Evolutionary conservation across 1,140 invertebrate genomes (phyloP).

Genomic region (Diorhabda elongata): DNA sequence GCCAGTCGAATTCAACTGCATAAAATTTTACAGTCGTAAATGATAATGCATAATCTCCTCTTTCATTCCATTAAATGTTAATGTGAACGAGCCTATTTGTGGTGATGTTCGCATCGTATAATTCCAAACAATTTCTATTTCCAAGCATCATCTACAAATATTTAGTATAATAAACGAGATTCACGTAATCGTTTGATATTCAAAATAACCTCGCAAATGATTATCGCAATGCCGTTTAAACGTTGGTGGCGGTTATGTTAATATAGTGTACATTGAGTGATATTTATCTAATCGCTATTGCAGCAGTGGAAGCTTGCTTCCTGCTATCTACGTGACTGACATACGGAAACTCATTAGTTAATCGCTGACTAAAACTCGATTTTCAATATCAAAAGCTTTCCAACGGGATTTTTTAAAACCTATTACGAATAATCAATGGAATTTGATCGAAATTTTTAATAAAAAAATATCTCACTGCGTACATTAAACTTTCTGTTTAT

Average conservation of each 20-base stretch:
- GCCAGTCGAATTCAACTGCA: too few relatives aligned
- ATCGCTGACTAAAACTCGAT: constrained; percentile 4
- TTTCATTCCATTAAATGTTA: too few relatives aligned
- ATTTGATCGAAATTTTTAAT: too few relatives aligned
- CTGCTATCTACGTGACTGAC: constrained; percentile 22
- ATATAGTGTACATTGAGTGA: constrained; percentile 19
- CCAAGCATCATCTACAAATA: constrained; percentile 3
- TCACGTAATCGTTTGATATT: constrained; percentile 18
- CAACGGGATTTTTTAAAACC: too few relatives aligned
- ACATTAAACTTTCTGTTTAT: too few relatives aligned
- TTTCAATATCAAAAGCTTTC: too few relatives aligned
- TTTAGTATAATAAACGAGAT: constrained; percentile 19
- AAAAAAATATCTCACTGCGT: too few relatives aligned
- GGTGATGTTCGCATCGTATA: neutral
- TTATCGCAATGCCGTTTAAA: constrained; percentile 17
- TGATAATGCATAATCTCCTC: too few relatives aligned
- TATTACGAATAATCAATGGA: too few relatives aligned
- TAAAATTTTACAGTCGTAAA: too few relatives aligned
- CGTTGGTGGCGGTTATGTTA: constrained; percentile 12
- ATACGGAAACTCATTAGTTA: constrained; percentile 22
- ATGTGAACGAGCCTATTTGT: too few relatives aligned
- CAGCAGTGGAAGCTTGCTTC: constrained; percentile 10
- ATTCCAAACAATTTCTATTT: constrained; percentile 1
- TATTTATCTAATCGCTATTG: constrained; percentile 21
- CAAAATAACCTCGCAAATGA: constrained; percentile 12